phyloP scores from a whole-genome alignment of 2,888 invertebrate species.

The Himalopsyche japonica region DNA sequence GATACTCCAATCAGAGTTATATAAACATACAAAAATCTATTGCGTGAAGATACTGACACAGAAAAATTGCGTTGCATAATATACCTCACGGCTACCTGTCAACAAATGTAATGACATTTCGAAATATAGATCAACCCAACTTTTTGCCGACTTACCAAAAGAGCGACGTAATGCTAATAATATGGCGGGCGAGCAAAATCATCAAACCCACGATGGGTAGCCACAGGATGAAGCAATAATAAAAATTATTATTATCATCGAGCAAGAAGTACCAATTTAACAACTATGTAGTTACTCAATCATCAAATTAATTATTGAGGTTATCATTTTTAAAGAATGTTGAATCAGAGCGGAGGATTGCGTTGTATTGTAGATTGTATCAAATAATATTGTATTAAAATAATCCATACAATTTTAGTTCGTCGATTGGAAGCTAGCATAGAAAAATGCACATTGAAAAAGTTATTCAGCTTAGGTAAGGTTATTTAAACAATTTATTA shows the following conservation, averaged over 20 bases:
- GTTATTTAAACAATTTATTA: no score
- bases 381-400: no score
- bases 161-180: not conserved
- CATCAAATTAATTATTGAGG: not conserved
- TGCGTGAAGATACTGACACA: not conserved
- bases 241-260: not conserved
- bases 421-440: no score
- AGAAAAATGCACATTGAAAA: no score
- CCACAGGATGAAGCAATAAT: not conserved
- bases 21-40: not conserved
- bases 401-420: no score
- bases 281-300: not conserved
- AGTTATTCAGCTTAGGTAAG: no score
- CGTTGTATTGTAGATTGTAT: not conserved
- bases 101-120: not conserved
- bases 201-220: not conserved
- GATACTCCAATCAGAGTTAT: not conserved
- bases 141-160: not conserved
- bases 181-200: not conserved
- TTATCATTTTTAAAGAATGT: not conserved
- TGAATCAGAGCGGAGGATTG: not conserved
- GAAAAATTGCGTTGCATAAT: not conserved
- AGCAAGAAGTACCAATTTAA: not conserved
- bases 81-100: not conserved
- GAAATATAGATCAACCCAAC: not conserved